Conservation (phyloP, 2,113 vertebrate genomes). For the Crotalus viridis region DNA sequence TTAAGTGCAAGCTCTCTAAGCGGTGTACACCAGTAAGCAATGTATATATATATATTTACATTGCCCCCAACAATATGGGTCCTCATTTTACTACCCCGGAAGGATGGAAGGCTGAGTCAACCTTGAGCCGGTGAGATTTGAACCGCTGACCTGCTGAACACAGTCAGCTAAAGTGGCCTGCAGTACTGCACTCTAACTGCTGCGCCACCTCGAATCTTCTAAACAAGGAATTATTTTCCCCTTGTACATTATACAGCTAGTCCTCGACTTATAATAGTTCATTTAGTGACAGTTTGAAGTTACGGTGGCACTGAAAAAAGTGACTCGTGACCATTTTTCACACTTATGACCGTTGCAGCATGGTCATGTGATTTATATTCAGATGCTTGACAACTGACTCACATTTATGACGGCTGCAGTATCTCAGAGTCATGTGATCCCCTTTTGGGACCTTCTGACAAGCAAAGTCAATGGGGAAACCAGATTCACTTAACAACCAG, state of each 20-base stretch:
- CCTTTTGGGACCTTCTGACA: neutral
- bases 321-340: neutral
- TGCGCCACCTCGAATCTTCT: no score
- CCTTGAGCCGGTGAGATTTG: no score
- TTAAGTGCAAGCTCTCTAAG: no score
- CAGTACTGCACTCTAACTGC: no score
- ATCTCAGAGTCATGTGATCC: neutral
- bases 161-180: no score
- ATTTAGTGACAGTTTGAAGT: neutral
- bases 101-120: no score
- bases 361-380: no score
- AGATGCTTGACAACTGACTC: neutral
- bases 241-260: neutral
- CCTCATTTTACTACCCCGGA: no score
- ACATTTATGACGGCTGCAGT: neutral
- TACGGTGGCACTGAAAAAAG: neutral
- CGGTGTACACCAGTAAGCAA: no score
- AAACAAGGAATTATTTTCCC: neutral
- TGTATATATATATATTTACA: no score
- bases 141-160: no score
- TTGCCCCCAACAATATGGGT: no score
- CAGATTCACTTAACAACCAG: neutral
- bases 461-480: neutral
- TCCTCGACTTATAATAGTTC: neutral
- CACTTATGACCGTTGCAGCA: neutral